Percentiles rank a stretch among this genome's conserved stretches.
These are phyloP conservation scores for Molanna angustata DNA, from an alignment of 2,888 invertebrate species.

Conservation along the genomic window DNA sequence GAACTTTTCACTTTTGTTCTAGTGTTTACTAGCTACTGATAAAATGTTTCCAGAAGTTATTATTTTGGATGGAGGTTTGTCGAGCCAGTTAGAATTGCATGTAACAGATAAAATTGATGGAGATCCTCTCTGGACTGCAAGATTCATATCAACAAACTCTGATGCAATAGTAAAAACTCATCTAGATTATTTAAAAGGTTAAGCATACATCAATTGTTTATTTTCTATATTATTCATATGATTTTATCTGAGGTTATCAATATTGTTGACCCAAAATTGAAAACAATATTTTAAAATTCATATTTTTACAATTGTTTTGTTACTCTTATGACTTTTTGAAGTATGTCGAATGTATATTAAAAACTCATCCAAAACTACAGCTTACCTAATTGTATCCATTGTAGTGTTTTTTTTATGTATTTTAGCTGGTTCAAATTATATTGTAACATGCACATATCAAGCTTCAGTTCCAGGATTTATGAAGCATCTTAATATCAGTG, in stretches of 20 bases:
- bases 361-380: too few species aligned
- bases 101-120: slow-evolving; percentile 62
- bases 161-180: slow-evolving; percentile 67
- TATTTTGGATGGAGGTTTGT: slow-evolving; percentile 61
- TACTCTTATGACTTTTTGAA: too few species aligned
- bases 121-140: slow-evolving; percentile 76
- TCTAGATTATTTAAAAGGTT: slow-evolving; percentile 65
- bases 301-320: too few species aligned
- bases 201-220: too few species aligned
- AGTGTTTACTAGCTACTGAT: too few species aligned
- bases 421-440: slow-evolving; percentile 70
- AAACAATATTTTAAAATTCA: too few species aligned
- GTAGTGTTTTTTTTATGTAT: slow-evolving; percentile 41
- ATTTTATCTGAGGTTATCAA: too few species aligned
- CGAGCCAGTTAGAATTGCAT: slow-evolving; percentile 64
- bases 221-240: too few species aligned
- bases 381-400: too few species aligned
- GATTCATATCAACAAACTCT: slow-evolving; percentile 65
- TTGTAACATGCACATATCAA: slow-evolving; percentile 77
- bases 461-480: slow-evolving; percentile 64
- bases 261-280: too few species aligned
- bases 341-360: too few species aligned
- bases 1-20: too few species aligned
- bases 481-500: slow-evolving; percentile 59
- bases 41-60: slow-evolving; percentile 34